phyloP scores from a whole-genome alignment of 1,140 invertebrate species.

The Micrasema minimum region DNA sequence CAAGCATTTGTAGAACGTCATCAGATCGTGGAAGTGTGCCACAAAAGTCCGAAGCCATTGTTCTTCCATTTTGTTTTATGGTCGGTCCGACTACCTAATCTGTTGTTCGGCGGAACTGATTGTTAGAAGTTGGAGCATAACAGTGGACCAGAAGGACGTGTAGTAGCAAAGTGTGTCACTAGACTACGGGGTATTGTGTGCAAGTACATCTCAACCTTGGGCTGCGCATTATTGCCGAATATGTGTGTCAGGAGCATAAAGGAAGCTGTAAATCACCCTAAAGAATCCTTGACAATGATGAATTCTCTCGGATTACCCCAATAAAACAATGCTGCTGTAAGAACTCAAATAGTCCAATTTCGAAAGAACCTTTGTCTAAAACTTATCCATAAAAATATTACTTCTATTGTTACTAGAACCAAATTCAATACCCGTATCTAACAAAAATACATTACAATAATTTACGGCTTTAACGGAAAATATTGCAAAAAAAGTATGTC shows the following conservation, averaged over 20 bases:
- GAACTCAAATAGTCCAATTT: not conserved
- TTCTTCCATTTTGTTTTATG: constrained; percentile 30
- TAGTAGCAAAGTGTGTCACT: constrained; percentile 27
- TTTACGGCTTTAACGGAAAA: no score
- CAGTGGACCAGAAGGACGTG: constrained; percentile 3
- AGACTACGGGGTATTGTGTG: not conserved
- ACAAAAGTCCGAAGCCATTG: constrained; percentile 9
- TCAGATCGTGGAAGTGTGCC: constrained; percentile 25
- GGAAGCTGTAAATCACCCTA: constrained; percentile 23
- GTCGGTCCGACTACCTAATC: constrained; percentile 20
- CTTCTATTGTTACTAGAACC: no score
- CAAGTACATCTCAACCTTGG: constrained; percentile 12
- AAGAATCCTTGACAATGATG: constrained; percentile 23
- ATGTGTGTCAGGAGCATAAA: constrained; percentile 16
- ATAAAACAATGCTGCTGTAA: constrained; percentile 27
- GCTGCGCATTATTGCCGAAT: constrained; percentile 1
- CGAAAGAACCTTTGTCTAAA: not conserved
- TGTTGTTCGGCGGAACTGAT: constrained; percentile 22
- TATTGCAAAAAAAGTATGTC: no score
- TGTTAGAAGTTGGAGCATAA: constrained; percentile 4
- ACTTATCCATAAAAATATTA: not conserved
- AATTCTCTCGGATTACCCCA: constrained; percentile 5
- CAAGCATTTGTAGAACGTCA: constrained; percentile 5
- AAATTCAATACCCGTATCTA: no score
- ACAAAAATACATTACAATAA: no score